A percentile compares a stretch with the other conserved stretches of the same genome.
phyloP scores from a whole-genome alignment of 2,888 invertebrate genomes.

The Epinotia brunnichana region DNA sequence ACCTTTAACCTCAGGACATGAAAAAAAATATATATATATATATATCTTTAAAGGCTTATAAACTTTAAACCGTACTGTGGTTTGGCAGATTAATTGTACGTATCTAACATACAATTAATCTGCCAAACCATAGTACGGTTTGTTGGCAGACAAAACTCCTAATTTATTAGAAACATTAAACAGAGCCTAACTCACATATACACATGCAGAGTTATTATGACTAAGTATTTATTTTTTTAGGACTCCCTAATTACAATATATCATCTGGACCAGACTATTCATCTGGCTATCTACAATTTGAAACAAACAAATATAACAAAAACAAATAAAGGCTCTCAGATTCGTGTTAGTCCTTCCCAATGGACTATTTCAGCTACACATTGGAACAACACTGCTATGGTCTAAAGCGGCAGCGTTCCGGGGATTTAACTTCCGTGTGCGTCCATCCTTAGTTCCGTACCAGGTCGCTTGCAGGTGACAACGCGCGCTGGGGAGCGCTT shows the following conservation, averaged over 20 bases:
- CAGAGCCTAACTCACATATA: background rate
- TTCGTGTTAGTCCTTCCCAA: background rate
- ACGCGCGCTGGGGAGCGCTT: constrained; percentile 76
- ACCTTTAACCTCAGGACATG: no score
- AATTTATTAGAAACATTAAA: no score
- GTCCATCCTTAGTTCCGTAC: constrained; percentile 37
- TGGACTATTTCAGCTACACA: background rate
- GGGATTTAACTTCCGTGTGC: background rate
- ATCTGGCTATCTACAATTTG: background rate
- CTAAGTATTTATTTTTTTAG: background rate
- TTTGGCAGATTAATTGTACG: no score
- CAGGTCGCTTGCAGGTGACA: constrained; percentile 67
- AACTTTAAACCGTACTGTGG: no score
- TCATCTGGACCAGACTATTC: background rate
- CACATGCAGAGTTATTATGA: background rate
- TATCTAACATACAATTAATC: no score
- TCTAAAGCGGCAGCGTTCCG: background rate
- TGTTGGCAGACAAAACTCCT: no score
- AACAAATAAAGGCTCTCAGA: background rate
- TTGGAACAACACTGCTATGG: background rate
- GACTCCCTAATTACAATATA: background rate
- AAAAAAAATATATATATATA: no score
- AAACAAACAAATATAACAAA: background rate
- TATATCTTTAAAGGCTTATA: no score
- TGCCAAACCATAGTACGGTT: no score